phyloP scores from a whole-genome alignment of 2,113 vertebrate species.

The Perca flavescens region DNA sequence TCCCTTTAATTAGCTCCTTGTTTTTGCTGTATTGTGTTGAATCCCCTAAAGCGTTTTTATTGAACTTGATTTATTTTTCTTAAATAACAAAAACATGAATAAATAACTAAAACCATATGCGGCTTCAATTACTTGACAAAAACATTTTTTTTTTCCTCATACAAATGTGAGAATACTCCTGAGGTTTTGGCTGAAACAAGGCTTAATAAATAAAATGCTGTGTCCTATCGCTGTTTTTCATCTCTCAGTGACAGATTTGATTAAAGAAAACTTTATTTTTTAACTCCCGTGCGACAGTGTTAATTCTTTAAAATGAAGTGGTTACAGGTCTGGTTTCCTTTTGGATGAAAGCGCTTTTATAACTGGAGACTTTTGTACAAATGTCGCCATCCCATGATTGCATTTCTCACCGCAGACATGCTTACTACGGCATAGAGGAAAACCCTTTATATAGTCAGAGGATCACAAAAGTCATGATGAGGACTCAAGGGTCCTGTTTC shows the following conservation, averaged over 20 bases:
- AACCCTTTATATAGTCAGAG: too few species aligned
- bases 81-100: not conserved
- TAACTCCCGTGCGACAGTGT: not conserved
- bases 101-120: not conserved
- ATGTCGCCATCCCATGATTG: too few species aligned
- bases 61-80: not conserved
- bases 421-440: too few species aligned
- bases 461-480: too few species aligned
- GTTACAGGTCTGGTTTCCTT: not conserved
- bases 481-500: too few species aligned
- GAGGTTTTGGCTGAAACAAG: not conserved
- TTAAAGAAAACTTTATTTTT: not conserved
- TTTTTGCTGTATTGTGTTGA: slow-evolving; percentile 22
- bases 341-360: not conserved
- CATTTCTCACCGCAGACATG: too few species aligned
- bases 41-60: not conserved
- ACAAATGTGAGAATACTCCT: not conserved
- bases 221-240: not conserved
- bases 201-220: not conserved
- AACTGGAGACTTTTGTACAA: not conserved
- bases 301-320: not conserved
- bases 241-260: not conserved
- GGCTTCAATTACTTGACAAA: not conserved
- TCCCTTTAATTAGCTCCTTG: slow-evolving; percentile 33
- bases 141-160: not conserved